Conservation (phyloP, 2,113 vertebrate genomes). For the Tonatia bakeri region DNA sequence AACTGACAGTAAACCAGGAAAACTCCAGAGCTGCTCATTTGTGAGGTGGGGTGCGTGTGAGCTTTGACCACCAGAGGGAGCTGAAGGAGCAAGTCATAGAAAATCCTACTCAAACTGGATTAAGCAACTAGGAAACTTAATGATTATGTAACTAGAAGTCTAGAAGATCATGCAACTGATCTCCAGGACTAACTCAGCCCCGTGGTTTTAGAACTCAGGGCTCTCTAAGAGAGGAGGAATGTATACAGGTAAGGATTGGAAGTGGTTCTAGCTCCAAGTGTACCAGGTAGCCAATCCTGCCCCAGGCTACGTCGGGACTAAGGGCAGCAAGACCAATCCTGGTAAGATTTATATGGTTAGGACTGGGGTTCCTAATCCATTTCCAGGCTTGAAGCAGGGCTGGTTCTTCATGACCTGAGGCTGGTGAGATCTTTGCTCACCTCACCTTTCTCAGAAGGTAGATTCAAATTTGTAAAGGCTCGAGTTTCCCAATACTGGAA, state of each 20-base stretch:
- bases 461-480: neutral
- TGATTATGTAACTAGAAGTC: neutral
- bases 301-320: neutral
- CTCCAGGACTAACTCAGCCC: neutral
- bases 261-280: neutral
- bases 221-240: neutral
- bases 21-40: neutral
- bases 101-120: neutral
- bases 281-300: neutral
- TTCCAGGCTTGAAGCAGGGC: neutral
- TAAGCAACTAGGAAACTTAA: neutral
- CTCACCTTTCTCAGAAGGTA: neutral
- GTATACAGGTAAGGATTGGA: neutral
- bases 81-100: neutral
- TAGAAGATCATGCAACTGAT: neutral
- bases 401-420: neutral
- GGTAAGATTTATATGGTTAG: neutral
- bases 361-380: neutral
- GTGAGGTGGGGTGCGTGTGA: neutral
- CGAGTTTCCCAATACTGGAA: neutral
- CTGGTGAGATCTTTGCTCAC: neutral
- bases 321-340: neutral
- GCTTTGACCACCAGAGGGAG: neutral
- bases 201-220: neutral
- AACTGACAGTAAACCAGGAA: neutral